Percentiles rank a stretch among this genome's conserved stretches.
phyloP scores from a whole-genome alignment of 2,888 invertebrate species.

The Carpatolechia fugitivella region DNA sequence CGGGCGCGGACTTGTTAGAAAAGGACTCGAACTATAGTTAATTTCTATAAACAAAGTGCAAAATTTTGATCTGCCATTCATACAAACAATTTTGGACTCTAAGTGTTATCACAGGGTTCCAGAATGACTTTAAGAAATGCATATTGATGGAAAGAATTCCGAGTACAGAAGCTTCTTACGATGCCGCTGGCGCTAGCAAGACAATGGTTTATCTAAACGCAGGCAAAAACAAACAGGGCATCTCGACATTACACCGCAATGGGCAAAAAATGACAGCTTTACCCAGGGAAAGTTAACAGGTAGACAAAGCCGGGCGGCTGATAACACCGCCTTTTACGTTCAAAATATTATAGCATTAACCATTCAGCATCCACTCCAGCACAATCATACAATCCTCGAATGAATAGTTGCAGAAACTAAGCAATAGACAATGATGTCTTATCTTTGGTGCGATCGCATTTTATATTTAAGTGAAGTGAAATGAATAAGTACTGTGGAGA shows the following conservation, averaged over 20 bases:
- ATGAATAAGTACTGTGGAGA: too few species aligned
- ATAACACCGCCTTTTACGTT: conserved; percentile 34
- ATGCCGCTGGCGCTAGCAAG: conserved; percentile 57
- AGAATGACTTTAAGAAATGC: not conserved
- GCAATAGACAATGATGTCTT: conserved; percentile 8
- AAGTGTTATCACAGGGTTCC: conserved; percentile 1
- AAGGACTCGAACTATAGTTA: conserved; percentile 30
- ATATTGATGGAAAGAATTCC: conserved; percentile 34
- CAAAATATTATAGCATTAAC: not conserved
- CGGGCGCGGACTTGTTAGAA: too few species aligned
- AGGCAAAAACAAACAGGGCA: conserved; percentile 59
- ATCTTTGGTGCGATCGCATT: not conserved
- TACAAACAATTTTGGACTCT: conserved; percentile 19
- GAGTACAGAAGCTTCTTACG: conserved; percentile 52
- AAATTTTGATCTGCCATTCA: conserved; percentile 18
- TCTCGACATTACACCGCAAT: conserved; percentile 47
- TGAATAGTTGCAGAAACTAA: conserved; percentile 5
- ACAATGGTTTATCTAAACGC: conserved; percentile 60
- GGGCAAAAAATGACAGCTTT: conserved; percentile 45
- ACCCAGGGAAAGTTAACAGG: conserved; percentile 64
- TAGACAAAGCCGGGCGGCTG: conserved; percentile 49
- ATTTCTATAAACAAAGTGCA: conserved; percentile 28
- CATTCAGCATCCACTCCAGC: not conserved
- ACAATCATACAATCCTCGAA: not conserved
- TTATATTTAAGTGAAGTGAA: not conserved